Conservation (phyloP, 2,113 vertebrate species). For the Carettochelys insculpta region DNA sequence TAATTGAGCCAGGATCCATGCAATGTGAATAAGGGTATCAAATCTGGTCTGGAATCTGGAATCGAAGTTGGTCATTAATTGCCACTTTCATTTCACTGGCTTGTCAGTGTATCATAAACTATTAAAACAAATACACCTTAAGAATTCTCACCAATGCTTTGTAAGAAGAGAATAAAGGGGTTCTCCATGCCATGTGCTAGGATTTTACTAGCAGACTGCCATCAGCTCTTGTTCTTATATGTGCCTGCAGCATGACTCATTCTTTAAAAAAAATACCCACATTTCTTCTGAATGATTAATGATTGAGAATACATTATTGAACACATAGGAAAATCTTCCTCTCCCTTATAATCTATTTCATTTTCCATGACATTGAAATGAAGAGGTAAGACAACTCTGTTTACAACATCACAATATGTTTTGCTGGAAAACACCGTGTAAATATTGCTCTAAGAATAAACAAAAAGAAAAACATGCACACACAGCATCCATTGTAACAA, state of each 20-base stretch:
- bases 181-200: not conserved
- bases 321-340: not conserved
- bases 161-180: not conserved
- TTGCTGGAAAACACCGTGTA: not conserved
- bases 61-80: not conserved
- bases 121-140: not conserved
- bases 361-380: not conserved
- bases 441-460: not conserved
- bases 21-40: not conserved
- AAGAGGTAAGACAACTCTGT: not conserved
- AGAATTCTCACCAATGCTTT: not conserved
- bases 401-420: not conserved
- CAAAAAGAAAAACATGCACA: not conserved
- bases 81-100: not conserved
- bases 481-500: not conserved
- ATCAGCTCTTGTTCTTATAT: not conserved
- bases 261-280: not conserved
- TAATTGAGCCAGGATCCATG: not conserved
- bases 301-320: not conserved
- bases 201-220: fast-evolving
- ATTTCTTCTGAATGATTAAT: conserved; percentile 14
- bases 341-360: not conserved
- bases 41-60: not conserved
- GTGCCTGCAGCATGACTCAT: not conserved
- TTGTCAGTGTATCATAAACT: not conserved